These are phyloP conservation scores for Oncorhynchus masou DNA, from an alignment of 2,113 vertebrate species.

Conservation along the genomic window DNA sequence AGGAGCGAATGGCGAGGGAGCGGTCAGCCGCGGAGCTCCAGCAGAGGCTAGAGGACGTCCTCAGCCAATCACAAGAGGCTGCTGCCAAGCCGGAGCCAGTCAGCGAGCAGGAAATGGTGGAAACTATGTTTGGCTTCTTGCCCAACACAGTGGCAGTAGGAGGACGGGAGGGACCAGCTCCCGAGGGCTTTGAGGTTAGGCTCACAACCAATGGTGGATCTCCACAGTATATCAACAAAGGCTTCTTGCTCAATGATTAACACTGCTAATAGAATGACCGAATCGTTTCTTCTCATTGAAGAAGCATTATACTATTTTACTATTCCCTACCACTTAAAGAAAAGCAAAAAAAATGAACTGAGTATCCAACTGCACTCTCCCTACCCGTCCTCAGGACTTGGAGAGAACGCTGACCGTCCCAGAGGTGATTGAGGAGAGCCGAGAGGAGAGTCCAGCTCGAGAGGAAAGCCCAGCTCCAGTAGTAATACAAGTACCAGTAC, in stretches of 20 bases:
- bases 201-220: neutral
- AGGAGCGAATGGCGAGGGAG: constrained; percentile 30
- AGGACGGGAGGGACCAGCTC: constrained; percentile 63
- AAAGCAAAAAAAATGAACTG: too few species aligned
- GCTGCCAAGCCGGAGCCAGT: constrained; percentile 46
- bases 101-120: constrained; percentile 74
- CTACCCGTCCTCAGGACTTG: constrained; percentile 63
- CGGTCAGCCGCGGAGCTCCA: constrained; percentile 38
- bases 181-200: constrained; percentile 72
- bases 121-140: constrained; percentile 74
- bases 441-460: neutral
- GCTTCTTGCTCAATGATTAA: neutral
- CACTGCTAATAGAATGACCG: neutral
- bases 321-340: too few species aligned
- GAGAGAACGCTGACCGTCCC: neutral
- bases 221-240: neutral
- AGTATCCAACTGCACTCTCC: neutral
- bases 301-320: too few species aligned
- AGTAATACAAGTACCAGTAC: too few species aligned
- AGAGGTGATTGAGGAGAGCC: neutral
- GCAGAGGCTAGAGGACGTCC: constrained; percentile 19
- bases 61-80: constrained; percentile 29
- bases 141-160: constrained; percentile 63
- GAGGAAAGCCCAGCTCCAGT: too few species aligned
- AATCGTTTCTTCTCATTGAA: too few species aligned